Conservation (phyloP, 1,140 invertebrate genomes). For the Phthorimaea operculella region DNA sequence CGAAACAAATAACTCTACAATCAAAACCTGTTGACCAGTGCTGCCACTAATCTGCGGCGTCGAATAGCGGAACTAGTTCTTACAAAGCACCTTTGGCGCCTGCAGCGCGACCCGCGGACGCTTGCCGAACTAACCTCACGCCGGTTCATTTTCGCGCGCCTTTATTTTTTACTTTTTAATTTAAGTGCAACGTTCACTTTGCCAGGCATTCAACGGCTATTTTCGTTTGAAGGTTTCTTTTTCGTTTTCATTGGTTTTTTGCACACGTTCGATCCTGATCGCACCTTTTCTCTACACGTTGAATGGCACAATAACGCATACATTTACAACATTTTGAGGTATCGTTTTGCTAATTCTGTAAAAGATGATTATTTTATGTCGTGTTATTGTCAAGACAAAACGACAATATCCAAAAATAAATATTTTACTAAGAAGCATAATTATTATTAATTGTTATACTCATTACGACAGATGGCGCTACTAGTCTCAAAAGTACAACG, state of each 20-base stretch:
- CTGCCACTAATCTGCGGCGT: conserved; percentile 39
- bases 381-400: not conserved
- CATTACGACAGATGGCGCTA: conserved; percentile 56
- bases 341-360: not conserved
- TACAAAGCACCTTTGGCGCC: conserved; percentile 12
- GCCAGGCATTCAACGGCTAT: conserved; percentile 59
- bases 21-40: conserved; percentile 15
- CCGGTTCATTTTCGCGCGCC: conserved; percentile 56
- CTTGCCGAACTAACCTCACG: conserved; percentile 7
- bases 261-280: conserved; percentile 61
- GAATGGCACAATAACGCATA: not conserved
- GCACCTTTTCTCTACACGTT: conserved; percentile 8
- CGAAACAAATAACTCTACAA: too few species aligned
- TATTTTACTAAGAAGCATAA: not conserved
- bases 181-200: conserved; percentile 66
- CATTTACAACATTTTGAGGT: not conserved
- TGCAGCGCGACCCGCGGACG: conserved; percentile 32
- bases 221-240: conserved; percentile 58
- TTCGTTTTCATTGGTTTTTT: conserved; percentile 63
- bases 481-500: conserved; percentile 16
- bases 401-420: not conserved
- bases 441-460: conserved; percentile 21
- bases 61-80: conserved; percentile 53
- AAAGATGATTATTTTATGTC: not conserved
- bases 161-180: conserved; percentile 58